Evolutionary conservation across 2,113 vertebrate species (phyloP), one percentile per base, ranked within the genome.

Genomic region (Gavialis gangeticus): DNA sequence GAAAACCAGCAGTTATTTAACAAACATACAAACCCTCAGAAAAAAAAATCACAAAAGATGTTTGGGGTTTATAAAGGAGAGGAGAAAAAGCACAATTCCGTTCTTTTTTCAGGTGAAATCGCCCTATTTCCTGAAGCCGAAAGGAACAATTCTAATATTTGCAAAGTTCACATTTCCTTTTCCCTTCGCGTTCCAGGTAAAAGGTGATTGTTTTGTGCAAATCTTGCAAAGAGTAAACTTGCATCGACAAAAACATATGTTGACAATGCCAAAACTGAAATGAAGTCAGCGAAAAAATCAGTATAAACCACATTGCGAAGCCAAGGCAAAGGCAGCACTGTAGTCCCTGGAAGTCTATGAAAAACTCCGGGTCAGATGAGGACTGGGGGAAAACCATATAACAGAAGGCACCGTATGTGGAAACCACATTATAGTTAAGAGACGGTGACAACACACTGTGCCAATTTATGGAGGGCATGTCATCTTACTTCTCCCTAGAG

Each of bases 11-110:
- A 46, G 46, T 46, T 46, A 46, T 46, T 46, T 46, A 46, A 46
- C 46, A 46, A 46, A 46, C 46, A 46, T 9, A 46, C 46, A 2
- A 85, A 82, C 0, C 1, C 30, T 30, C 18, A 69, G 16, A 3
- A 46, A 46, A 46, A 46, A 46, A 46, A 46, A 46, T 46, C 46
- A 46, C 8, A 46, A 9, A 46, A 46, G 46, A 46, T 46, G 7
- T 46, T 46, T 46, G 46, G 7, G 46, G 46, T 46, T 46, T 46
- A 46, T 46, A 46, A 46, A 46, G 46, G 46, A 46, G 46, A 46
- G 46, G 46, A 46, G 46, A 46, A 46, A 46, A 46, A 46, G 10
- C n/a, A 46, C 17, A 55, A 15, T 6, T 84, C 66, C 85, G 18
- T 12, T 58, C 46, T 69, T 77, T 84, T 89, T 75, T 6, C 55